Base-by-base conservation (phyloP, 2,888 invertebrate species). In the Monoplex corrugatus region DNA sequence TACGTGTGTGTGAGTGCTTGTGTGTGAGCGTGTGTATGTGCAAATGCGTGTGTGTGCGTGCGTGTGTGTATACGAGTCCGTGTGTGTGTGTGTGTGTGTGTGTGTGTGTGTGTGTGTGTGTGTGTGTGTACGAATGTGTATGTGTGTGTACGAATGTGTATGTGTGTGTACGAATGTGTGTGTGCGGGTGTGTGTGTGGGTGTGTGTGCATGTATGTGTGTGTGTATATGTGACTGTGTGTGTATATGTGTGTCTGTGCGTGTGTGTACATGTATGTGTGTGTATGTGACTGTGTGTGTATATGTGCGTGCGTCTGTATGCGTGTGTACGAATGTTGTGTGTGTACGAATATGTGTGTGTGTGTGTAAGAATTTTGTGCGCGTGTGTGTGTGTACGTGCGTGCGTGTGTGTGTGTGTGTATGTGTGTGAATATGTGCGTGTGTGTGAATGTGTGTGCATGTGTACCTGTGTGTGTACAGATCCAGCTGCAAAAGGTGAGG, bases 401-500 rank as follows among this genome's bases (percentile, higher is more conserved):
- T 75, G 75, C 38, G 38, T 75, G 75, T 75, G 16, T 75, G 75
- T 75, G 38, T 35, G 63, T 8, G 3, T 8, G 3, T 28, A 63
- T 63, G 8, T 16, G 50, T 16, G 50, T 50, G 8, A 13, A 13
- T 8, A 19, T 8, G 28, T 63, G 63, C 28, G 23, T 3, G 63
- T 63, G 23, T 8, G 28, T 3, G 28, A 23, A 23, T 63, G 28
- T 63, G 23, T 63, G 23, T 63, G 28, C 63, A 63, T 63, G 63
- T 3, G 3, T 63, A 63, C 63, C 57, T 57, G 57, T 3, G 28
- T 16, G 16, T 16, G 16, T 19, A 6, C 84, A 91, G 91, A 93
- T 95, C 0, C 97, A 97, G 89, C 91, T 98, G 35, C 97, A 97
- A 94, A 96, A 96, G 80, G 96, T 97, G 28, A 96, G 97, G 44